These are phyloP conservation scores for Anoplius nigerrimus DNA, from an alignment of 2,888 invertebrate genomes.

Conservation along the genomic window DNA sequence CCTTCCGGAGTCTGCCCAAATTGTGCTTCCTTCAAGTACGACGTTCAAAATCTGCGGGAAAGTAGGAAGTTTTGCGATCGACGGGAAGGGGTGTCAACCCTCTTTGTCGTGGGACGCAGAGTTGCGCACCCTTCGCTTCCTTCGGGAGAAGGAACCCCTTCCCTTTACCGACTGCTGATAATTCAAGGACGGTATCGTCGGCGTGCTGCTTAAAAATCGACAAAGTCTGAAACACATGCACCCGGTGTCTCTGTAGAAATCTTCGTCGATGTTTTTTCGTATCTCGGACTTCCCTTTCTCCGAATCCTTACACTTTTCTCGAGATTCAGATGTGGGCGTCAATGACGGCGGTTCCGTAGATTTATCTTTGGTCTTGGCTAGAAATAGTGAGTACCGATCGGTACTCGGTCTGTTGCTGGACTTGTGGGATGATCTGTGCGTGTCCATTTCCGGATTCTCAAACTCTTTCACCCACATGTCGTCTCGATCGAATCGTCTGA, in stretches of 20 bases:
- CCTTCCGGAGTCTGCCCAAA: too few relatives aligned
- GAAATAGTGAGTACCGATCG: slow-evolving; percentile 55
- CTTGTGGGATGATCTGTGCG: background rate
- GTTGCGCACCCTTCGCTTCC: slow-evolving; percentile 14
- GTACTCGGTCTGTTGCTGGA: background rate
- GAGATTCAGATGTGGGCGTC: too few relatives aligned
- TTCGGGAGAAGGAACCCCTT: background rate
- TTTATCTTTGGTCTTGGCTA: slow-evolving; percentile 6
- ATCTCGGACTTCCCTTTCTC: too few relatives aligned
- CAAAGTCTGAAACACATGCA: slow-evolving; percentile 62
- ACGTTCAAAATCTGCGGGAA: background rate
- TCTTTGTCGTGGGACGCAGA: slow-evolving; percentile 22
- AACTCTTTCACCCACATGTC: slow-evolving; percentile 42
- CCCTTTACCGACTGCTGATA: slow-evolving; percentile 23
- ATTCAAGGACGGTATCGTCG: slow-evolving; percentile 17
- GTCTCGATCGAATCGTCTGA: slow-evolving; percentile 42
- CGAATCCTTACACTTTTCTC: too few relatives aligned
- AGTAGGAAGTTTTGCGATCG: background rate
- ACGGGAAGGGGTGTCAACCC: slow-evolving; percentile 17
- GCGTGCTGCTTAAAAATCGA: slow-evolving; percentile 37
- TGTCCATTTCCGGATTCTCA: background rate
- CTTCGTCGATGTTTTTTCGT: background rate
- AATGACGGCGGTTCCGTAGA: too few relatives aligned
- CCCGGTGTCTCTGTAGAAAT: slow-evolving; percentile 23
- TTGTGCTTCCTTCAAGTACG: background rate